These are phyloP conservation scores for Esox niger DNA, from an alignment of 2,113 vertebrate species.

Conservation along the genomic window DNA sequence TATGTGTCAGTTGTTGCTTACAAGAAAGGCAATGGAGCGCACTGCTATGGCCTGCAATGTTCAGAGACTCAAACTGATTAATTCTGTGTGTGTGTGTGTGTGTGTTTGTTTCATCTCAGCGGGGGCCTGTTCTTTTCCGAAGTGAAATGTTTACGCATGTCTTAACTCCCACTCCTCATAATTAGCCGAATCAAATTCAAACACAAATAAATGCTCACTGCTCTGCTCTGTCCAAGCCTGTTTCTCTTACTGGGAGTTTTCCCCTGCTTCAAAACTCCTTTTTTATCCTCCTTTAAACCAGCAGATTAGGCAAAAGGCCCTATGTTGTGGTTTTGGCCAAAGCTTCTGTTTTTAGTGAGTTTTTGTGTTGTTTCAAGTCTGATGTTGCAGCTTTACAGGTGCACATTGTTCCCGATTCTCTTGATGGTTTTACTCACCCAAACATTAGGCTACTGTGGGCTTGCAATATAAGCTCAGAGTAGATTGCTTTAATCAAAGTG, in stretches of 20 bases:
- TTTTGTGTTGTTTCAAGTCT: slow-evolving; percentile 55
- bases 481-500: neutral
- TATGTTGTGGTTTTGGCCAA: slow-evolving; percentile 56
- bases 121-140: slow-evolving; percentile 41
- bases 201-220: slow-evolving; percentile 48
- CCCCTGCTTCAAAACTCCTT: slow-evolving; percentile 54
- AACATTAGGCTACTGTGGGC: neutral
- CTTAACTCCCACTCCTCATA: slow-evolving; percentile 27
- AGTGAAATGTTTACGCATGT: slow-evolving; percentile 47
- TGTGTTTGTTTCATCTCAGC: slow-evolving; percentile 54
- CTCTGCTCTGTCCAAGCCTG: slow-evolving; percentile 51
- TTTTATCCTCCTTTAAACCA: slow-evolving; percentile 36
- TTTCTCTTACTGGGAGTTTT: slow-evolving; percentile 64
- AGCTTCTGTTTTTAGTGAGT: slow-evolving; percentile 56
- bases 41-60: slow-evolving; percentile 30
- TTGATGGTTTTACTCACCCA: slow-evolving; percentile 29
- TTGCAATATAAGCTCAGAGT: too few species aligned
- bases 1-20: slow-evolving; percentile 55
- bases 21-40: slow-evolving; percentile 40
- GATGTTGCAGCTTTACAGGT: slow-evolving; percentile 62
- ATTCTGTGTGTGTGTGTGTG: slow-evolving; percentile 56
- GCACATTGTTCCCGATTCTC: slow-evolving; percentile 41
- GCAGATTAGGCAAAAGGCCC: slow-evolving; percentile 57
- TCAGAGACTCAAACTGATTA: slow-evolving; percentile 61
- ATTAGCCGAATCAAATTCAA: slow-evolving; percentile 65